These are phyloP conservation scores for Pomatorhinus ruficollis DNA, from an alignment of 2,113 vertebrate species.

Conservation along the genomic window DNA sequence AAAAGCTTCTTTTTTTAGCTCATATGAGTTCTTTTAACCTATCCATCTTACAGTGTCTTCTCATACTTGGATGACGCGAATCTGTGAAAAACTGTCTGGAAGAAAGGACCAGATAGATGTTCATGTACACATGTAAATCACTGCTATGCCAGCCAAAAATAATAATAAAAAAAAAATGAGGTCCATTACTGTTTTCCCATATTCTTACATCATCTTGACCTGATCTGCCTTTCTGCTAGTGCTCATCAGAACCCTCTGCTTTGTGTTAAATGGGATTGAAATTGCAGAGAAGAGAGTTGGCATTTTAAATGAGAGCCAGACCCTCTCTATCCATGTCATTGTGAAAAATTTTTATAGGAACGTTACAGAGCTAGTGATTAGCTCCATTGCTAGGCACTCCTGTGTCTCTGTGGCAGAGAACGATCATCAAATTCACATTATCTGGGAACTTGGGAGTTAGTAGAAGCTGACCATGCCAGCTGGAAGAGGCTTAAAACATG, in stretches of 20 bases:
- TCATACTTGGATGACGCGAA: background rate
- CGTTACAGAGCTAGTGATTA: background rate
- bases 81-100: background rate
- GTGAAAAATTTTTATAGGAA: background rate
- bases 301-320: background rate
- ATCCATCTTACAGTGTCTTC: background rate
- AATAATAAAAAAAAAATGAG: background rate
- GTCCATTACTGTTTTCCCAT: background rate
- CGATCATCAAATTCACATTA: conserved; percentile 33
- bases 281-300: background rate
- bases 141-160: background rate
- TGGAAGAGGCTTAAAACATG: conserved; percentile 51
- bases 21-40: background rate
- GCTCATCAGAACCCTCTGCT: background rate
- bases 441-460: conserved; percentile 31
- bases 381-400: conserved; percentile 29
- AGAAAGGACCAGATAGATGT: background rate
- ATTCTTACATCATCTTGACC: background rate
- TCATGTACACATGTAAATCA: background rate
- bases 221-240: background rate
- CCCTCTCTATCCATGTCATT: background rate
- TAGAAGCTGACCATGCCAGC: conserved; percentile 44
- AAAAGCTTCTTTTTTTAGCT: background rate
- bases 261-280: background rate
- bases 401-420: background rate